Evolutionary conservation across 1,140 invertebrate genomes (phyloP).

Genomic region (Zaprionus capensis): DNA sequence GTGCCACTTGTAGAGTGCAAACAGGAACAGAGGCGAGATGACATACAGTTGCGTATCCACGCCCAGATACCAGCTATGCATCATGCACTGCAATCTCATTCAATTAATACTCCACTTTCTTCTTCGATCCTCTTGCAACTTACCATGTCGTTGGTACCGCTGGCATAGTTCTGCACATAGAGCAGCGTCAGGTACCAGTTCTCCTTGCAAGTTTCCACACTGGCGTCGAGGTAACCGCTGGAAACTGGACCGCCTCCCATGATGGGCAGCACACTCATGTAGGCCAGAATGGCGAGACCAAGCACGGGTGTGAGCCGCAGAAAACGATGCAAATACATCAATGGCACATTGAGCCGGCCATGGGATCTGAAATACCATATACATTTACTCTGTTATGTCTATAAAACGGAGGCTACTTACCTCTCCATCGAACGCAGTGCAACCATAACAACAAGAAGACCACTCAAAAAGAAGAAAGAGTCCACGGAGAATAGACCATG

Average conservation of each 20-base stretch:
- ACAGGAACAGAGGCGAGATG: conserved; percentile 89
- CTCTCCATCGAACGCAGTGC: conserved; percentile 52
- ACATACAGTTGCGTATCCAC: conserved; percentile 94
- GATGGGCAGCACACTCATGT: conserved; percentile 28
- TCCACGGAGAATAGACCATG: conserved; percentile 61
- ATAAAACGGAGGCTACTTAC: conserved; percentile 24
- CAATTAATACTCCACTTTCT: too few relatives aligned
- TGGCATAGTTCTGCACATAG: conserved; percentile 61
- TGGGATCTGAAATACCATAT: conserved; percentile 25
- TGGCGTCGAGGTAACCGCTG: background rate
- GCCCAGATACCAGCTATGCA: conserved; percentile 93
- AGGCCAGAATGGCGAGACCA: conserved; percentile 46
- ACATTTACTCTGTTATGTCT: too few relatives aligned
- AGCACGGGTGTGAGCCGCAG: conserved; percentile 60
- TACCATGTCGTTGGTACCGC: conserved; percentile 19
- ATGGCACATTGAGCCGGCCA: conserved; percentile 55
- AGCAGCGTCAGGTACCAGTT: conserved; percentile 57
- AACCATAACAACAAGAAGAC: conserved; percentile 50
- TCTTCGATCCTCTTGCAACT: background rate
- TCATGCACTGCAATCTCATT: too few relatives aligned
- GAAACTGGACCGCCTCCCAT: conserved; percentile 46
- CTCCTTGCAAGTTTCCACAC: conserved; percentile 41
- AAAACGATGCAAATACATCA: conserved; percentile 72
- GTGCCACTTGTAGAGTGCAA: conserved; percentile 87
- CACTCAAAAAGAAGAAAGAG: conserved; percentile 66